Base-by-base conservation (phyloP, 64 coral and sea anemone genomes). In the Porites lutea region DNA sequence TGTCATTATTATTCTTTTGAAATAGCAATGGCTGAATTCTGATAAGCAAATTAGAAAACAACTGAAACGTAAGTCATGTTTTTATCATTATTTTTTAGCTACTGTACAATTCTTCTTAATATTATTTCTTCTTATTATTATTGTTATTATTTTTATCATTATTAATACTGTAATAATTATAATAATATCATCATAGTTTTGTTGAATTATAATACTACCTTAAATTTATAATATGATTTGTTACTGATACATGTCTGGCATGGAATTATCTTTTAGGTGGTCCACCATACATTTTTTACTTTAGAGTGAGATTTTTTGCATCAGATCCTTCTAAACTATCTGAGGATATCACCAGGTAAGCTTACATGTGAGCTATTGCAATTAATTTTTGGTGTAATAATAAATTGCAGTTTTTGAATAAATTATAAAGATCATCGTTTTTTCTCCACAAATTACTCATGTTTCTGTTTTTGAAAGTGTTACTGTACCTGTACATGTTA, bases 311-410 rank as follows among this genome's bases (percentile, higher is more conserved):
- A 37, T 97, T 97, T 59, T 97, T 97, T 78, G 95, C 93, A 14
- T 97, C 95, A 70, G 95, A 97, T 90, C 95, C 95, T 48, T 82
- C 95, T 4, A 97, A 97, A 83, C 77, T 97, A 11, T 90, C 92
- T 43, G 95, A 97, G 43, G 95, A 97, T 75, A 22, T 97, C 13
- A 97, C 95, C 81, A 96, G 95, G 95, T 96, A 90, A 3, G 48
- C 8, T 54, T 49, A 22, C 71, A 27, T 16, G 55, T 19, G 57
- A 15, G 11, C 13, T 74, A 73, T 49, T 14, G 12, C 16, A 11
- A 71, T 6, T 23, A 71, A 71, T 10, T 27, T 71, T 27, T 43
- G 4, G 1, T 27, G 3, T n/a, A 5, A 57, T 57, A 12, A 9
- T 57, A 9, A 7, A 3, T 57, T 7, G 54, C 7, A 9, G 7